A percentile compares a stretch with the other conserved stretches of the same genome.
phyloP scores from a whole-genome alignment of 2,797 vertebrate species.

The Linurgus olivaceus region DNA sequence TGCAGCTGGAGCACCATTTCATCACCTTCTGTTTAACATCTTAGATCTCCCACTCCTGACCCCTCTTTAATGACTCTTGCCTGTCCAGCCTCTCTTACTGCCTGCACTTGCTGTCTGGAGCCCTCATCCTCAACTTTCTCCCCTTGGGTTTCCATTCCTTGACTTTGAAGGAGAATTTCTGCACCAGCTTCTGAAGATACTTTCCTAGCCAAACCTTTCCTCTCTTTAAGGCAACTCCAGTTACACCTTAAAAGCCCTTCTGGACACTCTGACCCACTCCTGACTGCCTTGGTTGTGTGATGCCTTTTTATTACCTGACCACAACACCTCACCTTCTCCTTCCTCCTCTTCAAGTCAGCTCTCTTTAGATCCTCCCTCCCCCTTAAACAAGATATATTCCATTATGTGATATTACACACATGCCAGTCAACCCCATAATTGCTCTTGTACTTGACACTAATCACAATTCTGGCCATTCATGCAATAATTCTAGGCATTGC shows the following conservation, averaged over 20 bases:
- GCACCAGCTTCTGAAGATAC: not conserved
- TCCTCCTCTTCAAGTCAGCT: not conserved
- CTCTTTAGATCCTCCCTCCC: not conserved
- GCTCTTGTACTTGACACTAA: not conserved
- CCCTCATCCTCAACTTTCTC: not conserved
- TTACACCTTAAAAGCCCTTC: not conserved
- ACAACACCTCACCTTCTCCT: not conserved
- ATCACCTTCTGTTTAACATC: not conserved
- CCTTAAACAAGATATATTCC: not conserved
- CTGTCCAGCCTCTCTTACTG: not conserved
- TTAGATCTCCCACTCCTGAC: not conserved
- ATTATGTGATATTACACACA: not conserved
- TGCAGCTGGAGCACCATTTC: not conserved
- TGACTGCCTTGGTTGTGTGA: fast-evolving
- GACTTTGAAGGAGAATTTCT: not conserved
- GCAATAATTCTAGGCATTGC: not conserved
- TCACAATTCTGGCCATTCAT: not conserved
- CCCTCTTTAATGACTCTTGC: not conserved
- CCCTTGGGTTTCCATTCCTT: not conserved
- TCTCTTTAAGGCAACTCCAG: not conserved
- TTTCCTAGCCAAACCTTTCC: not conserved
- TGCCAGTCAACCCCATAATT: not conserved
- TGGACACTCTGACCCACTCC: not conserved
- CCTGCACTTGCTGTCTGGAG: not conserved
- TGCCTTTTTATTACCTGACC: not conserved